Conservation (phyloP, 2,888 invertebrate genomes). For the Hartigia nigra region DNA sequence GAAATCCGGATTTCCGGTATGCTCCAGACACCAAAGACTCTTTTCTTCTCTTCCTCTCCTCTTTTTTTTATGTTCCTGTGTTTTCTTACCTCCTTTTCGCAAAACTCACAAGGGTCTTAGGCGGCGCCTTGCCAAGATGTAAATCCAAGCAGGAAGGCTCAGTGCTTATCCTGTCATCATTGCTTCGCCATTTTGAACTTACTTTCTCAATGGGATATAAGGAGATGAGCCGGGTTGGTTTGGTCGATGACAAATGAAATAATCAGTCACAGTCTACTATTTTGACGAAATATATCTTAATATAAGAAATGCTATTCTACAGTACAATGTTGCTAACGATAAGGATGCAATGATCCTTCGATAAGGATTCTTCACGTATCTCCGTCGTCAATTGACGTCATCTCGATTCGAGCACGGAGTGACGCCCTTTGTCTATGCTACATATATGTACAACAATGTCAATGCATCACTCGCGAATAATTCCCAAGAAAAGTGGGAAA, state of each 20-base stretch:
- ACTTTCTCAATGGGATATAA: background rate
- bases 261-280: constrained; percentile 13
- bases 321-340: constrained; percentile 22
- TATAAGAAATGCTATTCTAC: constrained; percentile 23
- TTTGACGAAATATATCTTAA: constrained; percentile 24
- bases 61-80: background rate
- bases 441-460: background rate
- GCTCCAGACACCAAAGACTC: background rate
- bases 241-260: constrained; percentile 11
- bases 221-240: background rate
- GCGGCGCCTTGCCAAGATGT: background rate
- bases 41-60: background rate
- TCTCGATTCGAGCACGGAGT: background rate
- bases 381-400: background rate
- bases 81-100: background rate
- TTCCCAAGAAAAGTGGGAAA: background rate
- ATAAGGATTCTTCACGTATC: background rate
- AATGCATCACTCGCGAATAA: background rate
- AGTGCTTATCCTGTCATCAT: background rate
- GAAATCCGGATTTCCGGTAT: constrained; percentile 4
- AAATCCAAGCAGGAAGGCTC: background rate
- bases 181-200: background rate
- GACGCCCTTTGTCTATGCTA: background rate
- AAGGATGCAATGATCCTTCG: background rate
- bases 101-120: background rate